Evolutionary conservation across 2,113 vertebrate species (phyloP), one percentile per base, ranked within the genome.

Genomic region (Jaculus jaculus): DNA sequence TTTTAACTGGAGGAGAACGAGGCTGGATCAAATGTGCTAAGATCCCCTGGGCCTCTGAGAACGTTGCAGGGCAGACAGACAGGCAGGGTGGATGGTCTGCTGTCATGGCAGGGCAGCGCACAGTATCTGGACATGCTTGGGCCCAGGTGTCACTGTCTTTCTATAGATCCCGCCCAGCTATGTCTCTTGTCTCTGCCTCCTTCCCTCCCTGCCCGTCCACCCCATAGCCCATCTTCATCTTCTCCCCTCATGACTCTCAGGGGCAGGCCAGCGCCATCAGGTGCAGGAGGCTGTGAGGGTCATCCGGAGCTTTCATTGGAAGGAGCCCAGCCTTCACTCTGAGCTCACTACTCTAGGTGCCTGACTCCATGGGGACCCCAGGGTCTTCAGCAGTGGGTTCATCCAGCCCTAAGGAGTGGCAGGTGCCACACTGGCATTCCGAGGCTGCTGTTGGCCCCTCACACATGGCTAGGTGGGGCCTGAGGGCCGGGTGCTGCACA

Each of bases 1-100:
- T 97, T 96, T 94, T 96, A 96, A 95, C 82, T 78, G 78, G 84
- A 81, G 91, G 65, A 24, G 54, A 96, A 89, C 12, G 26, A 51
- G n/a, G 68, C 96, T 89, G 79, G 79, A 94, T 75, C 75, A 75
- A 94, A 90, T 60, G 18, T 12, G 12, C 61, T 87, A 66, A 74
- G 54, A 84, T 86, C 34, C 66, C 90, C 87, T 0, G 11, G 42
- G 42, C 26, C n/a, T n/a, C 1, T 0, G 66, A 5, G 20, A 60
- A 60, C 15, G 34, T 47, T 1, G 47, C 69, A 32, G 30, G 32
- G 69, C 51, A 87, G 74, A 94, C 30, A 51, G 68, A 74, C 18
- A 15, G 34, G 20, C 92, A 21, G 32, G 74, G 80, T 34, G 28
- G 80, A 34, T 1, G 32, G 34, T 51, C 68, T 54, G 21, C 71